A percentile compares a stretch with the other conserved stretches of the same genome.
Evolutionary conservation across 2,113 vertebrate species (phyloP).

Genomic region (Sitta europaea): DNA sequence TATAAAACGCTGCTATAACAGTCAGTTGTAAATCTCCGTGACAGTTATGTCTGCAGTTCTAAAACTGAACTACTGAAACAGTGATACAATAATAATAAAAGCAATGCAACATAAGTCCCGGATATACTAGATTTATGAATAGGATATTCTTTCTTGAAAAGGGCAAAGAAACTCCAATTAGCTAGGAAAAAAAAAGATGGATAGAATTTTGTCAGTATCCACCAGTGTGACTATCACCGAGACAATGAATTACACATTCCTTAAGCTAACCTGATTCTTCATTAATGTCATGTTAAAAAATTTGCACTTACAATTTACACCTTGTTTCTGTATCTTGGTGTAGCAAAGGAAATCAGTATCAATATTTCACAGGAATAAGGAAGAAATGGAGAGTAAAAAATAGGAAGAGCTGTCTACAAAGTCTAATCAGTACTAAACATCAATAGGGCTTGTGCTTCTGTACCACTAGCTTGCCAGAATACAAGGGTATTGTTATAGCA

Average conservation of each 20-base stretch:
- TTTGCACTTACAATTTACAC: neutral
- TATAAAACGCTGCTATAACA: constrained; percentile 54
- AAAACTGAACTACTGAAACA: constrained; percentile 69
- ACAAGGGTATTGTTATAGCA: neutral
- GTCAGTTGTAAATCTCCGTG: constrained; percentile 60
- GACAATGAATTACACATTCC: neutral
- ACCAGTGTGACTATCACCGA: neutral
- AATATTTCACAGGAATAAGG: neutral
- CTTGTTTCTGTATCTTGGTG: neutral
- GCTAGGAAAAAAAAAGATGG: neutral
- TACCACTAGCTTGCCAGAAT: neutral
- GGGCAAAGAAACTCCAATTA: constrained; percentile 59
- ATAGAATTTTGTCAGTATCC: constrained; percentile 28
- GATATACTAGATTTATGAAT: constrained; percentile 61
- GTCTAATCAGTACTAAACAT: neutral
- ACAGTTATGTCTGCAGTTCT: constrained; percentile 69
- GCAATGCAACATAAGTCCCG: constrained; percentile 41
- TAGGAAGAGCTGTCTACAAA: neutral
- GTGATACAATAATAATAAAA: constrained; percentile 74
- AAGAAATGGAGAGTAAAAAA: neutral
- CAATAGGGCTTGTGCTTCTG: neutral
- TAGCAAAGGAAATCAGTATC: neutral
- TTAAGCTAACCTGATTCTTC: neutral
- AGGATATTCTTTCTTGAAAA: constrained; percentile 48
- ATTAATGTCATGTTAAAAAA: neutral